Evolutionary conservation across 2,888 invertebrate species (phyloP).

Genomic region (Epinotia nisella): DNA sequence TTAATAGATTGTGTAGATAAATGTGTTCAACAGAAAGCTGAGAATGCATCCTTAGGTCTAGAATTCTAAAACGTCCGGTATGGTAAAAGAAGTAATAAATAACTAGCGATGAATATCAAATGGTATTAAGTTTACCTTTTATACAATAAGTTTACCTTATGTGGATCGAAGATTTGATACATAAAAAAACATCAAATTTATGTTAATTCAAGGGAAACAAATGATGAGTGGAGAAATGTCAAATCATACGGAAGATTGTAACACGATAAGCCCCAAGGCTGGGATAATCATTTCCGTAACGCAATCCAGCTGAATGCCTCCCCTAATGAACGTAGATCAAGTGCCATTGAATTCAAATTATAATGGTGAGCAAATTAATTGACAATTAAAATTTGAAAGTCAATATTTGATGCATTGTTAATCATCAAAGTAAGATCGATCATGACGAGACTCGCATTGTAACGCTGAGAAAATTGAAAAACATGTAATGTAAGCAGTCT

Average conservation of each 20-base stretch:
- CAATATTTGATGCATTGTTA: background rate
- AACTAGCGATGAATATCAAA: no score
- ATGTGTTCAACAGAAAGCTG: no score
- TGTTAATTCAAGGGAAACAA: background rate
- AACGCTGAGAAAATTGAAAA: conserved; percentile 9
- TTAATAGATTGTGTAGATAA: no score
- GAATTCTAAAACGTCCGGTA: no score
- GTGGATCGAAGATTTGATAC: no score
- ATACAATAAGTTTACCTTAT: no score
- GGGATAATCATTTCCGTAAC: conserved; percentile 19
- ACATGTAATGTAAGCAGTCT: conserved; percentile 15
- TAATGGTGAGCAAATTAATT: conserved; percentile 24
- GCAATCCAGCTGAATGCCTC: conserved; percentile 5
- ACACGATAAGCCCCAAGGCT: background rate
- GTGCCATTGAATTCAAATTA: conserved; percentile 21
- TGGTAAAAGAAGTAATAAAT: no score
- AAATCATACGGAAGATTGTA: background rate
- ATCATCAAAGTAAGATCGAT: background rate
- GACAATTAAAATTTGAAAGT: conserved; percentile 20
- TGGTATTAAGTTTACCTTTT: no score
- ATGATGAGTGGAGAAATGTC: background rate
- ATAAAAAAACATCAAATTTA: background rate
- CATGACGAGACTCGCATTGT: background rate
- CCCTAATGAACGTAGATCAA: conserved; percentile 20
- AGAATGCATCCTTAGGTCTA: no score